phyloP scores from a whole-genome alignment of 2,113 vertebrate species.

The Lampris megalopsis region DNA sequence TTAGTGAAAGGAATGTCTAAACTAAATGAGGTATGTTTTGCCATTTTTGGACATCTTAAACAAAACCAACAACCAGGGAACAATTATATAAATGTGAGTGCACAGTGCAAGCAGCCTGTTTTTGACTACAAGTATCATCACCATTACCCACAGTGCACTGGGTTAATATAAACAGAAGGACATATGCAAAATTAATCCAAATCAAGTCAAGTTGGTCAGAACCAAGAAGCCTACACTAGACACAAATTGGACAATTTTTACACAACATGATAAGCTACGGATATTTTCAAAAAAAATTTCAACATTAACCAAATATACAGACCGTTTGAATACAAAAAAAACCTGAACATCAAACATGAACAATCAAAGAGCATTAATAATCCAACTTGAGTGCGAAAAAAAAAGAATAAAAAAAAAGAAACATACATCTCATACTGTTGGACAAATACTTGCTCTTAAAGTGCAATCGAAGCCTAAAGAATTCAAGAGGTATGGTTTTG shows the following conservation, averaged over 20 bases:
- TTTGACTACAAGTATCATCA: conserved; percentile 2
- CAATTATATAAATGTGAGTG: conserved; percentile 36
- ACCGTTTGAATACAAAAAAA: conserved; percentile 45
- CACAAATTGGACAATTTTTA: conserved; percentile 33
- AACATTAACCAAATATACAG: conserved; percentile 42
- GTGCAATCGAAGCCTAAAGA: conserved; percentile 79
- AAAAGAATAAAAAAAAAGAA: conserved; percentile 12
- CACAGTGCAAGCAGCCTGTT: conserved; percentile 50
- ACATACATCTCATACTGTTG: conserved; percentile 26
- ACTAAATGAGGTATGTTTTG: conserved; percentile 79
- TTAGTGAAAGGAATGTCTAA: conserved; percentile 59
- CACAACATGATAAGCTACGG: conserved; percentile 59
- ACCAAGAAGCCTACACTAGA: conserved; percentile 30
- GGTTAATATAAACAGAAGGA: conserved; percentile 10
- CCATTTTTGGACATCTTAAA: conserved; percentile 60
- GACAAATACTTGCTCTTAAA: conserved; percentile 72
- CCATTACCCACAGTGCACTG: conserved; percentile 51
- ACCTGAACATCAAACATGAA: conserved; percentile 27
- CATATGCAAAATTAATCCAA: conserved; percentile 19
- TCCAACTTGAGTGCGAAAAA: conserved; percentile 43
- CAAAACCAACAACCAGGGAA: conserved; percentile 35
- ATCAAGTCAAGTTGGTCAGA: conserved; percentile 32
- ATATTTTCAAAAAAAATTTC: conserved; percentile 57
- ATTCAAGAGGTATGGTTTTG: conserved; percentile 76
- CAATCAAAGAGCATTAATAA: conserved; percentile 29